Evolutionary conservation across 2,797 vertebrate species (phyloP), one percentile per base, ranked within the genome.

Genomic region (Poeciliopsis gracilis): DNA sequence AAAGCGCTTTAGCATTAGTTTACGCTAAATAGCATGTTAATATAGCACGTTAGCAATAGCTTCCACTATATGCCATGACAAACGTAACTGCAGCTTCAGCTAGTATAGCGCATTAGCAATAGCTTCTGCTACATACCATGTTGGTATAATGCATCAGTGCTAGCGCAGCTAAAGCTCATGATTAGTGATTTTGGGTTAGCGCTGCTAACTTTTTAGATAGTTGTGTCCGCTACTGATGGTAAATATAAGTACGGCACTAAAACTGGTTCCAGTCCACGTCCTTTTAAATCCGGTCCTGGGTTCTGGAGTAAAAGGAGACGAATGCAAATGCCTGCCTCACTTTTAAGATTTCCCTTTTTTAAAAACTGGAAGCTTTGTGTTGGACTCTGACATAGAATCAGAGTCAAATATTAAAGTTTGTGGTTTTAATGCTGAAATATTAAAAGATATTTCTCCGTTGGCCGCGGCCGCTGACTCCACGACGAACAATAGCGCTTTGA

Each of bases 401-500:
- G 15, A 33, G 33, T 9, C 6, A 25, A 67, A 67, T 20, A 67
- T 38, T 23, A 18, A 41, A 25, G 61, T 67, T 25, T 66, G 63
- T 11, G 36, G 9, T 41, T 38, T 67, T 38, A 38, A 38, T 36
- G 61, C 36, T 33, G 36, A 63, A 63, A 36, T 36, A 20, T 18
- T 13, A 33, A 18, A 18, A 36, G 4, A 36, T 30, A 15, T 59
- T 59, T 30, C 5, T 67, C 63, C 36, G 9, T 3, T 51, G 49
- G 90, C 92, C 94, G 91, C 92, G 91, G 95, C 91, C 87, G 92
- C 94, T 92, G 95, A 95, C 92, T 90, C 81, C 78, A 77, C 87
- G 74, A 84, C 76, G 90, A 97, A 97, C 97, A 98, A 97, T 95
- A 86, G 73, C 66, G 57, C 87, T 85, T 51, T 51, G 20, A 51